A percentile compares a stretch with the other conserved stretches of the same genome.
Evolutionary conservation across 2,888 invertebrate species (phyloP).

Genomic region (Synergus gifuensis): DNA sequence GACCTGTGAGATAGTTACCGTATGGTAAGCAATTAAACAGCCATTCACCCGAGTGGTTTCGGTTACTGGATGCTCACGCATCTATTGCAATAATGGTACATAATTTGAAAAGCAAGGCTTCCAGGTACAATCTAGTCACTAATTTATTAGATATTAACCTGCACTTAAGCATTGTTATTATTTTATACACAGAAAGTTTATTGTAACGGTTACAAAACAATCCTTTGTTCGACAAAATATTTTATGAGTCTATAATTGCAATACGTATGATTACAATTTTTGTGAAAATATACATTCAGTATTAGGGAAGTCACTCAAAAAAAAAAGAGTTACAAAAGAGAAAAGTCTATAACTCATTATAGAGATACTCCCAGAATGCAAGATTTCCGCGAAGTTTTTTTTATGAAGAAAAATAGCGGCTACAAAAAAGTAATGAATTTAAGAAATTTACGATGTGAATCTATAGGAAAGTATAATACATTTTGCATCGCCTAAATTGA

Average conservation of each 20-base stretch:
- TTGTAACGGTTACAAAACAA: not conserved
- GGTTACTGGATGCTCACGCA: not conserved
- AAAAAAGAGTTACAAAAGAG: not conserved
- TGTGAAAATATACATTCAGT: not conserved
- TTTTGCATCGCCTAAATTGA: not conserved
- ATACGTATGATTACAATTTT: not conserved
- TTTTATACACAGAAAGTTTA: not conserved
- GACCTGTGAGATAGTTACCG: not conserved
- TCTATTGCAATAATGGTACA: not conserved
- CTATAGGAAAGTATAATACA: too few relatives aligned
- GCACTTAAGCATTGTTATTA: not conserved
- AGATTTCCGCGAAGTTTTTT: too few relatives aligned
- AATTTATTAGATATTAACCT: not conserved
- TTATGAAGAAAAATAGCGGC: too few relatives aligned
- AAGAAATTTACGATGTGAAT: too few relatives aligned
- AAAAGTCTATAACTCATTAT: too few relatives aligned
- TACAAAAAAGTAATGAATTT: too few relatives aligned
- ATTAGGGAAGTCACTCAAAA: not conserved
- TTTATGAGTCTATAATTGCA: not conserved
- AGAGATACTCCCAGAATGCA: too few relatives aligned
- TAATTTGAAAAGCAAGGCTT: constrained; percentile 3
- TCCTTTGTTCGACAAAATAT: not conserved
- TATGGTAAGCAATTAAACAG: constrained; percentile 27
- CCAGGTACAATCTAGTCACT: not conserved
- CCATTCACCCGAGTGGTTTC: constrained; percentile 15